Evolutionary conservation across 2,888 invertebrate genomes (phyloP), one percentile per base, ranked within the genome.

Genomic region (Hydroisotoma schaefferi): DNA sequence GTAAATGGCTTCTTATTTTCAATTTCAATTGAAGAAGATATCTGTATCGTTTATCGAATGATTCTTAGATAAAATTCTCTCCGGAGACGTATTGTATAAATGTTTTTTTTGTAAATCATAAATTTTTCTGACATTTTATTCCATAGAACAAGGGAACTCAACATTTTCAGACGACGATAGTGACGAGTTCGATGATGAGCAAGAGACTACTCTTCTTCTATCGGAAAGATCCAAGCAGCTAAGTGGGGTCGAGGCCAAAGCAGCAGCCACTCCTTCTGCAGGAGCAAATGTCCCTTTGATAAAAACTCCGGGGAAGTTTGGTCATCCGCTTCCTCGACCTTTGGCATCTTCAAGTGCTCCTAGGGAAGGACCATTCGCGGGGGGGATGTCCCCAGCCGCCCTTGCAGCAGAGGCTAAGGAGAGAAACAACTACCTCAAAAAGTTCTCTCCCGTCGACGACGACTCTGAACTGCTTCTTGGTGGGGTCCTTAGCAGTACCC

Each of bases 121-220:
- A 12, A 10, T 49, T 48, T 37, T 28, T 46, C 37, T 52, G 8
- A 55, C 29, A 26, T 28, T 10, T 54, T 38, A 54, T 43, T 38
- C 57, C 61, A 8, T 58, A 71, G 71, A 68, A 56, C 27, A 67
- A 48, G 63, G 55, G 27, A 71, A 71, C 63, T 53, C 67, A 25
- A 68, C 68, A 3, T 56, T 60, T 44, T 55, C 65, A 1, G 65
- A 65, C 55, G 69, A 69, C 26, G 71, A 71, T 49, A 67, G 67
- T 46, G 65, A 61, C 47, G 61, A 63, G 49, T 56, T 28, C 23
- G 49, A 49, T 18, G 12, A 12, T 4, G 52, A 52, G 22, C 15
- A 27, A 28, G 28, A 49, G 40, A 15, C 20, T 20, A 46, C 20
- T 22, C 6, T 25, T 3, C 15, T 2, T 3, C 6, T 2, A 46